phyloP scores from a whole-genome alignment of 2,113 vertebrate genomes.

The Sphyrna mokarran region DNA sequence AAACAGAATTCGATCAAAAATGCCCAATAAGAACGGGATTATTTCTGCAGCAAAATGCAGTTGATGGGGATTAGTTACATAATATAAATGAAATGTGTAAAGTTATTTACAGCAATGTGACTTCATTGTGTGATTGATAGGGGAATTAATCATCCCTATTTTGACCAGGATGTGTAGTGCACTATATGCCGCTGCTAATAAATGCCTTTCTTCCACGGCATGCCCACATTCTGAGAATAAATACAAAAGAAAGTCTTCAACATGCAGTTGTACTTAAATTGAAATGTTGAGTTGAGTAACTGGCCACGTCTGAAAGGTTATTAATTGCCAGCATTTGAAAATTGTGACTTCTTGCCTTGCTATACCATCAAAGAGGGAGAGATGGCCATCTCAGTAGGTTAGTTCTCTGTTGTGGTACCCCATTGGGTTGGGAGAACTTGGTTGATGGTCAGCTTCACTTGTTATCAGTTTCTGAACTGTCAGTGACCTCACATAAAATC shows the following conservation, averaged over 20 bases:
- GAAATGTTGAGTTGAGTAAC: no score
- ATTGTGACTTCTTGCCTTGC: not conserved
- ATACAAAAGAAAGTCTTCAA: not conserved
- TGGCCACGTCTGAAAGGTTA: no score
- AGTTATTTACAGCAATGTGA: not conserved
- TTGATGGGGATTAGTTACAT: not conserved
- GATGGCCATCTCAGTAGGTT: not conserved
- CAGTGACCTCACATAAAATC: not conserved
- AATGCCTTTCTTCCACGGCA: not conserved
- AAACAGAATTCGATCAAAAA: not conserved
- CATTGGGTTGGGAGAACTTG: not conserved
- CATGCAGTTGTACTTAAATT: no score
- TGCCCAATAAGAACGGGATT: not conserved
- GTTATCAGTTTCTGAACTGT: no score
- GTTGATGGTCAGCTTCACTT: not conserved
- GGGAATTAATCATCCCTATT: not conserved
- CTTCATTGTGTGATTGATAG: not conserved
- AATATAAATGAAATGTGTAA: not conserved
- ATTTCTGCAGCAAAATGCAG: not conserved
- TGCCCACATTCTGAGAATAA: not conserved
- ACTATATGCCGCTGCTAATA: no score
- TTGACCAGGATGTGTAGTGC: no score
- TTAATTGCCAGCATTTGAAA: not conserved
- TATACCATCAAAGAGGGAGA: not conserved
- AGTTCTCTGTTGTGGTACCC: not conserved